These are phyloP conservation scores for Empidonax alnorum DNA, from an alignment of 2,113 vertebrate genomes.

Conservation along the genomic window DNA sequence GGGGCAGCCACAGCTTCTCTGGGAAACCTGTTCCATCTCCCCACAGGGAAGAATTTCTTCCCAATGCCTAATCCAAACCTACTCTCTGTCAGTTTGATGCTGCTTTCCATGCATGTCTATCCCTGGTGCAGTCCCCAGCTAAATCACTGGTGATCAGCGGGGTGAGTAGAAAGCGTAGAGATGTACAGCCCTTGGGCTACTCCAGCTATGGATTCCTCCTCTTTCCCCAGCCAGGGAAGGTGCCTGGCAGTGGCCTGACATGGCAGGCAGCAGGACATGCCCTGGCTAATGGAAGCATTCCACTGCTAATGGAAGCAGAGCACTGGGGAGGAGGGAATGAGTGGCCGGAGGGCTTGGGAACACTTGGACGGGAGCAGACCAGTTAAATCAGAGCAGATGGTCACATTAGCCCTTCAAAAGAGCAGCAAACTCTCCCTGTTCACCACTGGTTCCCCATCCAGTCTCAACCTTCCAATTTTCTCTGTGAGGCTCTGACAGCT, in stretches of 20 bases:
- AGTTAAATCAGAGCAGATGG: constrained; percentile 45
- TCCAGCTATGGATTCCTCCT: neutral
- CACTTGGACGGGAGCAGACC: neutral
- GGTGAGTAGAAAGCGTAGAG: neutral
- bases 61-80: neutral
- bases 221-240: neutral
- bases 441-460: neutral
- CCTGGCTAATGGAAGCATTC: neutral
- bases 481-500: constrained; percentile 45
- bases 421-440: neutral
- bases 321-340: neutral
- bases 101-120: neutral
- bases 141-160: neutral
- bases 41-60: neutral
- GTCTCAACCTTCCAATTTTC: constrained; percentile 47
- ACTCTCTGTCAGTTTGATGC: neutral
- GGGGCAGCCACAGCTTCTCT: neutral
- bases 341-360: neutral
- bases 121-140: neutral
- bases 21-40: neutral
- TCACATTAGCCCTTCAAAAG: neutral
- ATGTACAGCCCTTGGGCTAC: neutral
- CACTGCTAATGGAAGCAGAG: neutral
- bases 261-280: neutral
- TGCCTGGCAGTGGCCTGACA: neutral